Evolutionary conservation across 2,113 vertebrate genomes (phyloP).

Genomic region (Campylomormyrus tamandua): DNA sequence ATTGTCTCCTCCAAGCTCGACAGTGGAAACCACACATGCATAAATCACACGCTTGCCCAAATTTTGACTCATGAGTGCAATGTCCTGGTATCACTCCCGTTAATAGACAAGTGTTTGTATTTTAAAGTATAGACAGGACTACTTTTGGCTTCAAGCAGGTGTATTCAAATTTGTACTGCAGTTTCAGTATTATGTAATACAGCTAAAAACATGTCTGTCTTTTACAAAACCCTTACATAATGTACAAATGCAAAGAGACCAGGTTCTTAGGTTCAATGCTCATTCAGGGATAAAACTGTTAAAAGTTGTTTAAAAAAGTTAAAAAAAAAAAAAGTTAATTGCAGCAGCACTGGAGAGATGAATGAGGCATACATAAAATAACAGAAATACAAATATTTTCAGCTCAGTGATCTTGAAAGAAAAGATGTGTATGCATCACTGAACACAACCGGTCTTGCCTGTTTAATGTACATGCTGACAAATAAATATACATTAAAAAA

Average conservation of each 20-base stretch:
- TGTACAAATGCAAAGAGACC: background rate
- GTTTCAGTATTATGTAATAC: background rate
- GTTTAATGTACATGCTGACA: background rate
- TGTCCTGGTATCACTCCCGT: background rate
- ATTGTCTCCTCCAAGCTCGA: background rate
- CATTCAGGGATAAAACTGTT: background rate
- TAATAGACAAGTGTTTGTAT: background rate
- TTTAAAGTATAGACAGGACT: background rate
- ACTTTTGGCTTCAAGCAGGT: background rate
- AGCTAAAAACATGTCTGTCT: background rate
- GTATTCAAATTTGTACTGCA: background rate
- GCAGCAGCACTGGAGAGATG: background rate
- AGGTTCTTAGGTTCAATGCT: background rate
- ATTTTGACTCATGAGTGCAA: background rate
- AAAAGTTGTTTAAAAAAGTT: background rate
- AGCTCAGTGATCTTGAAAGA: background rate
- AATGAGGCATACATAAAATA: background rate
- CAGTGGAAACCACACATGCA: background rate
- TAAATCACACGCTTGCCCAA: background rate
- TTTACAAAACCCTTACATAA: background rate
- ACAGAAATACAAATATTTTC: background rate
- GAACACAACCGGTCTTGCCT: background rate
- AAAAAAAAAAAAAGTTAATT: background rate
- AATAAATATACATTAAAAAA: background rate
- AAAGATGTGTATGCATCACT: background rate